Evolutionary conservation across 2,797 vertebrate genomes (phyloP).

Genomic region (Syngnathus rostellatus): DNA sequence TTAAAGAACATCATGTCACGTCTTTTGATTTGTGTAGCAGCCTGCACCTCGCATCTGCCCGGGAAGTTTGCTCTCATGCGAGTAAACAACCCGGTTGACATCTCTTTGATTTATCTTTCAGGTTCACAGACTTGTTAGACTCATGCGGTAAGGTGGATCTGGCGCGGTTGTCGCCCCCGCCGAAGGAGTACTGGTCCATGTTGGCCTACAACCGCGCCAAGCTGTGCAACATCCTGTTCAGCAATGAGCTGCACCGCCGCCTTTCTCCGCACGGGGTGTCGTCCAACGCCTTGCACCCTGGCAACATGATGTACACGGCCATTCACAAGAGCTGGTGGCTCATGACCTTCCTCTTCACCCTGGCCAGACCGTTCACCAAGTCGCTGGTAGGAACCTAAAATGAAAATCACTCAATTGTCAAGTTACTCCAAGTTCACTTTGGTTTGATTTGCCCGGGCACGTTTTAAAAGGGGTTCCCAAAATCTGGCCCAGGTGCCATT

Average conservation of each 20-base stretch:
- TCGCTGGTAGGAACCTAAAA: conserved; percentile 82
- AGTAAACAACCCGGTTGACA: background rate
- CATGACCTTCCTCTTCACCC: conserved; percentile 85
- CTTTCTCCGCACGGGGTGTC: conserved; percentile 82
- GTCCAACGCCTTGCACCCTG: conserved; percentile 85
- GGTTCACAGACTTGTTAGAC: conserved; percentile 88
- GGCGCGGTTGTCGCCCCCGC: conserved; percentile 76
- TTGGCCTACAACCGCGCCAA: conserved; percentile 97
- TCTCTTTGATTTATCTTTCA: conserved; percentile 46
- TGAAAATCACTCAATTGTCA: background rate
- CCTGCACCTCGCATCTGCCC: conserved; percentile 67
- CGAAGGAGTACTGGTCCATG: conserved; percentile 92
- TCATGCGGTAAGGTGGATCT: conserved; percentile 81
- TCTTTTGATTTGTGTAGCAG: conserved; percentile 86
- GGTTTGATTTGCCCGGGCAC: background rate
- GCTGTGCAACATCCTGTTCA: conserved; percentile 92
- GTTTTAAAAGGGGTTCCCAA: background rate
- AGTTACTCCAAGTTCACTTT: background rate
- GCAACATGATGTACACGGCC: conserved; percentile 92
- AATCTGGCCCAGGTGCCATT: background rate
- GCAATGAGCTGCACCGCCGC: conserved; percentile 85
- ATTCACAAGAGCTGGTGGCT: conserved; percentile 89
- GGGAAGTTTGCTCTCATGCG: conserved; percentile 36
- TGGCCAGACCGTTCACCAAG: conserved; percentile 93
- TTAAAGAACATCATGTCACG: conserved; percentile 88